These are phyloP conservation scores for Poicephalus meyeri DNA, from an alignment of 2,113 vertebrate species.

Conservation along the genomic window DNA sequence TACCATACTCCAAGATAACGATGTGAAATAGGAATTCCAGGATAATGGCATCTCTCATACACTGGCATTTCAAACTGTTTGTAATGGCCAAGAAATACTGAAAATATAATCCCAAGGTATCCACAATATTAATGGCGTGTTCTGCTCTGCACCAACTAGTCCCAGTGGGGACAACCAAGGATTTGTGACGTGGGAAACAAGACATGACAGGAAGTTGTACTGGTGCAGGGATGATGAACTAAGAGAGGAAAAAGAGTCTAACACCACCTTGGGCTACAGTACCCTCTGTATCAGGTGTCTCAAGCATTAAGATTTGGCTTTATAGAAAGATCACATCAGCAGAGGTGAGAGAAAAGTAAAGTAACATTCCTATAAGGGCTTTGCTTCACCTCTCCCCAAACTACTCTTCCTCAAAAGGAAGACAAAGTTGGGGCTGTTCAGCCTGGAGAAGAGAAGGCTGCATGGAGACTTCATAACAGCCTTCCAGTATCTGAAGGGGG, in stretches of 20 bases:
- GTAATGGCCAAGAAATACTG: background rate
- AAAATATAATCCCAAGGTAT: background rate
- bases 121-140: background rate
- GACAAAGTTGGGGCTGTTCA: no score
- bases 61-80: background rate
- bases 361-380: background rate
- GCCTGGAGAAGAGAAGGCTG: no score
- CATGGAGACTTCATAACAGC: no score
- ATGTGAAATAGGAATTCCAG: background rate
- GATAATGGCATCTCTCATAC: background rate
- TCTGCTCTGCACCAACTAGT: background rate
- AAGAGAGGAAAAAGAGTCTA: background rate
- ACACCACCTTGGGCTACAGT: background rate
- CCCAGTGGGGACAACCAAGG: background rate
- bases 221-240: background rate
- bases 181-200: background rate
- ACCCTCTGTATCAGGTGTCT: background rate
- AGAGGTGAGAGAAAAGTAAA: background rate
- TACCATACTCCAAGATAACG: background rate
- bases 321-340: background rate
- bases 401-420: background rate
- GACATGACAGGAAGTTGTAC: accelerated
- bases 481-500: no score
- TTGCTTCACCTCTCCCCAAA: background rate
- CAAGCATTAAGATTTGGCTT: background rate